Percentiles rank a stretch among this genome's conserved stretches.
phyloP scores from a whole-genome alignment of 2,113 vertebrate species.

The Archilochus colubris region DNA sequence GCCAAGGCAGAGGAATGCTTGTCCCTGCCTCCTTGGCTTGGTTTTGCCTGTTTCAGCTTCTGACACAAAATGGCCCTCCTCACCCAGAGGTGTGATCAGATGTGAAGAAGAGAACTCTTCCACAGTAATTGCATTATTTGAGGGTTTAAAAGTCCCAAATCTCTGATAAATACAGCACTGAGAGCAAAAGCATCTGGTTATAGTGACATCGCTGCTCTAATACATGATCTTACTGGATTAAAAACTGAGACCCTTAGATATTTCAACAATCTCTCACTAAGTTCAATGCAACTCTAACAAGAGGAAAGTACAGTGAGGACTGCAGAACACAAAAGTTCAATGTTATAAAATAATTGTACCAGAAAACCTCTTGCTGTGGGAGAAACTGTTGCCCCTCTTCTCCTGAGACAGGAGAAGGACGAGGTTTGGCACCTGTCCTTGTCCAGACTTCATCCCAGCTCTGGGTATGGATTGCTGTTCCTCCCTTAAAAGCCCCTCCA shows the following conservation, averaged over 20 bases:
- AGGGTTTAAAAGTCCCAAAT: neutral
- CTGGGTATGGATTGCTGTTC: neutral
- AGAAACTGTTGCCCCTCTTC: neutral
- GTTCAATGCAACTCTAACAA: neutral
- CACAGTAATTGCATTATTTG: neutral
- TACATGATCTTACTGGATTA: neutral
- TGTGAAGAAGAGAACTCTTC: neutral
- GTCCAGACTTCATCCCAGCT: neutral
- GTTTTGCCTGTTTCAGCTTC: neutral
- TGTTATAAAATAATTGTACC: neutral
- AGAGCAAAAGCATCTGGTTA: neutral
- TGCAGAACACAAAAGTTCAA: neutral
- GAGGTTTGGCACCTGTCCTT: neutral
- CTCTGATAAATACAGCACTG: neutral
- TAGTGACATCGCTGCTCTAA: neutral
- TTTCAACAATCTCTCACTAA: neutral
- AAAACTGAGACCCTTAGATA: neutral
- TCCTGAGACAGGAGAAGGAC: neutral
- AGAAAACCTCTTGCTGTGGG: neutral
- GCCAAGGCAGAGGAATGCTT: conserved; percentile 17
- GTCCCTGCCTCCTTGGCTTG: neutral
- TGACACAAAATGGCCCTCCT: neutral
- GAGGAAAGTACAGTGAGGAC: neutral
- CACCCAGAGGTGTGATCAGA: neutral
- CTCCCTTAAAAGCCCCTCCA: neutral